Evolutionary conservation across 2,113 vertebrate genomes (phyloP).

Genomic region (Hippocampus barbouri): DNA sequence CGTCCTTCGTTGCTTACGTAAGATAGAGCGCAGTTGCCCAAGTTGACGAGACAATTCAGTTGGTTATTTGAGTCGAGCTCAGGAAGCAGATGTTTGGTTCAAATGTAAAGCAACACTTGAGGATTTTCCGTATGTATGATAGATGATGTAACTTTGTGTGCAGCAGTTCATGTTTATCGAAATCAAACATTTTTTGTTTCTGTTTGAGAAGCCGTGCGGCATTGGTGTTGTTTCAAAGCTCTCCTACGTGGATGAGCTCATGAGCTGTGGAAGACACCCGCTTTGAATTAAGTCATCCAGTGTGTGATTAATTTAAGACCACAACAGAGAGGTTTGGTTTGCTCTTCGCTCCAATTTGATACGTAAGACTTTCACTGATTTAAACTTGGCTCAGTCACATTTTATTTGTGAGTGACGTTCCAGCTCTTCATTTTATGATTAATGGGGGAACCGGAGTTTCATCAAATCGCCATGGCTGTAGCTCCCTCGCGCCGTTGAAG

Average conservation of each 20-base stretch:
- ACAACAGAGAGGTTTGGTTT: slow-evolving; percentile 29
- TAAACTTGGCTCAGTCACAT: slow-evolving; percentile 5
- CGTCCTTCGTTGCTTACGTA: slow-evolving; percentile 11
- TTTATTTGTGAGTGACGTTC: background rate
- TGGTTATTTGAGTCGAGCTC: background rate
- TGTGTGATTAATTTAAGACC: slow-evolving; percentile 37
- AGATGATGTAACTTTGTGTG: slow-evolving; percentile 18
- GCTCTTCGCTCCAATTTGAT: slow-evolving; percentile 1
- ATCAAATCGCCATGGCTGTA: background rate
- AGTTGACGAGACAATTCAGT: slow-evolving; percentile 9
- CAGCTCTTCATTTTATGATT: background rate
- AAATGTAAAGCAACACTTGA: background rate
- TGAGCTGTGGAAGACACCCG: slow-evolving; percentile 33
- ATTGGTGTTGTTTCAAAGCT: slow-evolving; percentile 17
- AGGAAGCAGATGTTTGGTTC: slow-evolving; percentile 15
- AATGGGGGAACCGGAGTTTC: slow-evolving; percentile 10
- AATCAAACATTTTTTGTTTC: background rate
- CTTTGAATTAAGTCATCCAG: slow-evolving; percentile 51
- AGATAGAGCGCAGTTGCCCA: background rate
- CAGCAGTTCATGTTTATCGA: slow-evolving; percentile 5
- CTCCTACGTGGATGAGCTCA: slow-evolving; percentile 45
- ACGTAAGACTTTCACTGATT: slow-evolving; percentile 3
- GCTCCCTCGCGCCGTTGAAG: background rate
- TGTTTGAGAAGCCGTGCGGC: slow-evolving; percentile 18
- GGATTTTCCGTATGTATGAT: slow-evolving; percentile 14